Base-by-base conservation (phyloP, 2,797 vertebrate genomes). In the Cichlasoma orientale region DNA sequence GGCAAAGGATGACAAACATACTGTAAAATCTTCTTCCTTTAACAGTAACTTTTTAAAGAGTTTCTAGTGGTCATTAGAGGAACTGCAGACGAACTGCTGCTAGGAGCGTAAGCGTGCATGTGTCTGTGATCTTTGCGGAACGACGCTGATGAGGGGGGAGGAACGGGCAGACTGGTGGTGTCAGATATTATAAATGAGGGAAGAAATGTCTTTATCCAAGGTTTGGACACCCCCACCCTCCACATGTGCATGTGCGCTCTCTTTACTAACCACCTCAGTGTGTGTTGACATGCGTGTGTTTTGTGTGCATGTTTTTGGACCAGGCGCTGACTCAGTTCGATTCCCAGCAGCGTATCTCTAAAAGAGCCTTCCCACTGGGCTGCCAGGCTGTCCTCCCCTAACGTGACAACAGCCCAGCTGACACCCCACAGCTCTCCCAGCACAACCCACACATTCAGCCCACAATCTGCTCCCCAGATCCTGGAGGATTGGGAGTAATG, bases 121-220 rank as follows among this genome's bases (percentile, higher is more conserved):
- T 78, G 78, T 90, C 12, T 74, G 78, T 74, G 59, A 82, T 88
- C 77, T 78, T 83, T 82, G 53, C 73, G 82, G 78, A 79, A 72
- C 38, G 86, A 85, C 81, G 85, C 27, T 88, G 86, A 91, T 92
- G 82, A 91, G 86, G 82, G 75, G 81, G 88, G 83, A 87, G 85
- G 76, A 86, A 82, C 88, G 86, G 88, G 83, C 89, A 93, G 92
- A 89, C 90, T 86, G 87, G 79, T 69, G 85, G 88, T 94, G 94
- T 94, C 94, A 97, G 95, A 96, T 97, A 97, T 97, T 98, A 97
- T 97, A 97, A 98, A 98, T 97, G 97, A 94, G 90, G 95, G 94
- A 96, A 95, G 95, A 96, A 96, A 96, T 94, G 94, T 96, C 96
- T 96, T 97, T 96, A 97, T 98, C 96, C 94, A 90, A 86, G 91